Percentiles rank a stretch among this genome's conserved stretches.
Evolutionary conservation across 2,888 invertebrate species (phyloP).

Genomic region (Cryptocephalus moraei): DNA sequence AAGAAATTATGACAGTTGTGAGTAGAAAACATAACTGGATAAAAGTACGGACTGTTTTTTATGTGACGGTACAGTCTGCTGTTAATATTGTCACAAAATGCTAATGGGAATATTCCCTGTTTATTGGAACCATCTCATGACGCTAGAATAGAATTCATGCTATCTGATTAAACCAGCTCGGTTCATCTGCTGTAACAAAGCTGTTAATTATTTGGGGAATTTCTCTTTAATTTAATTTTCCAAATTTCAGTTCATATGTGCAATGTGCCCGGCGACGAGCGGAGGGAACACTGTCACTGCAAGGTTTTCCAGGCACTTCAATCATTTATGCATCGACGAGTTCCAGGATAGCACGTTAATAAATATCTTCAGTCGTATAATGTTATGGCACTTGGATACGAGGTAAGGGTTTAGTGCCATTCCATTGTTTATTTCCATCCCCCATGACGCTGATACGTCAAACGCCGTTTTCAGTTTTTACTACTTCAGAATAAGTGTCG

Average conservation of each 20-base stretch:
- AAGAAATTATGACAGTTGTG: too few relatives aligned
- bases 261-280: slow-evolving; percentile 77
- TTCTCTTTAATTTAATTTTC: slow-evolving; percentile 4
- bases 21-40: too few relatives aligned
- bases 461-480: too few relatives aligned
- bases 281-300: slow-evolving; percentile 70
- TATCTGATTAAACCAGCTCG: too few relatives aligned
- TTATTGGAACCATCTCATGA: too few relatives aligned
- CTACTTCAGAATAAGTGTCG: too few relatives aligned
- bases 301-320: slow-evolving; percentile 79
- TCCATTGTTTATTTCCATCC: too few relatives aligned
- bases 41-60: too few relatives aligned
- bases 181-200: neutral
- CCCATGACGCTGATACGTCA: neutral
- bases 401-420: slow-evolving; percentile 42
- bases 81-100: too few relatives aligned
- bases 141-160: too few relatives aligned
- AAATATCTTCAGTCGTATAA: slow-evolving; percentile 80
- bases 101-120: too few relatives aligned
- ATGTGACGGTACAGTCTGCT: too few relatives aligned
- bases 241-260: slow-evolving; percentile 63
- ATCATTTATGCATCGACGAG: slow-evolving; percentile 77
- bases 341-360: slow-evolving; percentile 76
- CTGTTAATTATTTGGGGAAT: neutral
- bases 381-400: slow-evolving; percentile 93